A percentile compares a stretch with the other conserved stretches of the same genome.
These are phyloP conservation scores for Alsophila aescularia DNA, from an alignment of 2,888 invertebrate genomes.

Conservation along the genomic window DNA sequence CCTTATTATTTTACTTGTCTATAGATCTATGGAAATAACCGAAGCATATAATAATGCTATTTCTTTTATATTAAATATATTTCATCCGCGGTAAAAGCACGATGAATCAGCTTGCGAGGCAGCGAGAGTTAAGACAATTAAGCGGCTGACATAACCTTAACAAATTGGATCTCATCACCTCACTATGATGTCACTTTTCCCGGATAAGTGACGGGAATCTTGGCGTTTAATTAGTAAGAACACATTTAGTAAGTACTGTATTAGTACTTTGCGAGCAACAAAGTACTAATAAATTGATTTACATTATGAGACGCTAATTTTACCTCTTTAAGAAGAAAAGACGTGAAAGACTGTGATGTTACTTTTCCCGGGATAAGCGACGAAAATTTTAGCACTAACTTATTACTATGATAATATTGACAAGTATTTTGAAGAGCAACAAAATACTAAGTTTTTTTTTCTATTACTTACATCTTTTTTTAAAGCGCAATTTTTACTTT, in stretches of 20 bases:
- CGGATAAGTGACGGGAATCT: slow-evolving; percentile 5
- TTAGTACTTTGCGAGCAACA: too few species aligned
- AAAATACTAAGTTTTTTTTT: too few species aligned
- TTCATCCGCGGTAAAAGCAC: slow-evolving; percentile 5
- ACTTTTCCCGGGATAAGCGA: slow-evolving; percentile 1
- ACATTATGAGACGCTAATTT: too few species aligned
- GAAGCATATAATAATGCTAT: not conserved
- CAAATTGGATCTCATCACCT: slow-evolving; percentile 23
- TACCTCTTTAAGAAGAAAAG: too few species aligned
- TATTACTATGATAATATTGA: not conserved
- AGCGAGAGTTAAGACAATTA: slow-evolving; percentile 25
- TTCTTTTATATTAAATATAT: not conserved
- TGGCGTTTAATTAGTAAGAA: too few species aligned
- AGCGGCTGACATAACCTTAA: slow-evolving; percentile 23
- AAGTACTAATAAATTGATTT: too few species aligned
- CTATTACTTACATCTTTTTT: too few species aligned
- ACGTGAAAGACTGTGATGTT: slow-evolving; percentile 27
- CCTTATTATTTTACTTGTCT: not conserved
- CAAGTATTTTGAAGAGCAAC: not conserved
- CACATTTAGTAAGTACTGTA: too few species aligned
- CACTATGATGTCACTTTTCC: slow-evolving; percentile 25
- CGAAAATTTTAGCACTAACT: not conserved
- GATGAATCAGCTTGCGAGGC: slow-evolving; percentile 18
- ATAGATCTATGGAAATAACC: not conserved
- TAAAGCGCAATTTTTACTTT: too few species aligned